Conservation (phyloP, 1,140 invertebrate genomes). For the Antheraea mylitta region DNA sequence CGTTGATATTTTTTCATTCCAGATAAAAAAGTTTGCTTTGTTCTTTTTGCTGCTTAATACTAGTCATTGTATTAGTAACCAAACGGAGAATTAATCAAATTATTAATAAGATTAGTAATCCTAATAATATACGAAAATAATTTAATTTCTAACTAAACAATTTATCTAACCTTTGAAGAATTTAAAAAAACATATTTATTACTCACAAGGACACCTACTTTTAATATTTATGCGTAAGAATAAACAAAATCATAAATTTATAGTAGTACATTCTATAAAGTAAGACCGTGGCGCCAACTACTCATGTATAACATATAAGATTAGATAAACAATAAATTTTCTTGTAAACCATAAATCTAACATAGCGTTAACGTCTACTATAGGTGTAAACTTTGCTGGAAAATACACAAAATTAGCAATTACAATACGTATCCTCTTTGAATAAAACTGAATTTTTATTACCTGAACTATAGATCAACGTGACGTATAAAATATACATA, state of each 20-base stretch:
- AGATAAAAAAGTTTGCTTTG: not conserved
- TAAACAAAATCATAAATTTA: not conserved
- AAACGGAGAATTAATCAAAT: too few species aligned
- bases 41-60: not conserved
- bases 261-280: not conserved
- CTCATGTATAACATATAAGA: constrained; percentile 1
- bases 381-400: constrained; percentile 5
- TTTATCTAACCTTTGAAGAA: not conserved
- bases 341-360: not conserved
- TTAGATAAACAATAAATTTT: not conserved
- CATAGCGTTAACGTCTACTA: not conserved
- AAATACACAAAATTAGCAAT: constrained; percentile 35
- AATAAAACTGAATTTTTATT: constrained; percentile 52
- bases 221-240: too few species aligned
- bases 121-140: not conserved
- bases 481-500: constrained; percentile 6
- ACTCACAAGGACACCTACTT: not conserved
- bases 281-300: not conserved
- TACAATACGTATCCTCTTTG: constrained; percentile 52
- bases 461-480: constrained; percentile 23
- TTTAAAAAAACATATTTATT: not conserved
- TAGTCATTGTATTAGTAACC: not conserved
- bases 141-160: not conserved
- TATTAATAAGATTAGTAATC: too few species aligned
- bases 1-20: not conserved